Evolutionary conservation across 2,888 invertebrate genomes (phyloP).

Genomic region (Phytoseiulus persimilis): DNA sequence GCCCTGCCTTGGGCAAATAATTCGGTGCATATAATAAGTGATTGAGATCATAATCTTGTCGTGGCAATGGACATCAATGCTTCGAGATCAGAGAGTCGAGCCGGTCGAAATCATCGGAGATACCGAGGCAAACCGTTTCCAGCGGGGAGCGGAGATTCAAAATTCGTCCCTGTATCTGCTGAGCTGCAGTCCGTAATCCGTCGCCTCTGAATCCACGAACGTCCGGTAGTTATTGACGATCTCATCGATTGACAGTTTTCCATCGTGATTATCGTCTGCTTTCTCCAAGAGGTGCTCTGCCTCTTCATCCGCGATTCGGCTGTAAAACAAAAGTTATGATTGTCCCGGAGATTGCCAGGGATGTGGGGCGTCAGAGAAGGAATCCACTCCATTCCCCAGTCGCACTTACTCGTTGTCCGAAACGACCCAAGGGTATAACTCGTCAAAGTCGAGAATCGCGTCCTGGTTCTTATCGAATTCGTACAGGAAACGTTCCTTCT

Average conservation of each 20-base stretch:
- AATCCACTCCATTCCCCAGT: slow-evolving; percentile 9
- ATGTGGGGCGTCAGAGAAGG: too few species aligned
- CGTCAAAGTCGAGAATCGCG: slow-evolving; percentile 66
- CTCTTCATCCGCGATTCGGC: slow-evolving; percentile 79
- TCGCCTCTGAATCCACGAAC: slow-evolving; percentile 86
- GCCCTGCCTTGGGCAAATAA: too few species aligned
- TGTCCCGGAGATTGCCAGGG: too few species aligned
- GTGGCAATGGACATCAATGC: too few species aligned
- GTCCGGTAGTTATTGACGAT: slow-evolving; percentile 72
- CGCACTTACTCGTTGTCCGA: slow-evolving; percentile 73
- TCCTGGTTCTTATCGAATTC: slow-evolving; percentile 77
- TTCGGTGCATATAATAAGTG: too few species aligned
- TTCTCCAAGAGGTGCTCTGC: slow-evolving; percentile 77
- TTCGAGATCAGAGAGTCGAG: too few species aligned
- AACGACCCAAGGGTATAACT: slow-evolving; percentile 79
- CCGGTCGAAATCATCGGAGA: too few species aligned
- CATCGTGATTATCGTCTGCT: slow-evolving; percentile 76
- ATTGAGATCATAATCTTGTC: too few species aligned
- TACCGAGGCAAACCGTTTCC: too few species aligned
- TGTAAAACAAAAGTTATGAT: slow-evolving; percentile 49
- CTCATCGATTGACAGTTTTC: slow-evolving; percentile 68
- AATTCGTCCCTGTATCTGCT: slow-evolving; percentile 72
- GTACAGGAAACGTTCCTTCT: slow-evolving; percentile 73
- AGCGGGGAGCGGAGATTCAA: slow-evolving; percentile 51
- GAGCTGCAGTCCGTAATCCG: slow-evolving; percentile 75